Conservation (phyloP, 2,888 invertebrate species). For the Sphaerophoria taeniata region DNA sequence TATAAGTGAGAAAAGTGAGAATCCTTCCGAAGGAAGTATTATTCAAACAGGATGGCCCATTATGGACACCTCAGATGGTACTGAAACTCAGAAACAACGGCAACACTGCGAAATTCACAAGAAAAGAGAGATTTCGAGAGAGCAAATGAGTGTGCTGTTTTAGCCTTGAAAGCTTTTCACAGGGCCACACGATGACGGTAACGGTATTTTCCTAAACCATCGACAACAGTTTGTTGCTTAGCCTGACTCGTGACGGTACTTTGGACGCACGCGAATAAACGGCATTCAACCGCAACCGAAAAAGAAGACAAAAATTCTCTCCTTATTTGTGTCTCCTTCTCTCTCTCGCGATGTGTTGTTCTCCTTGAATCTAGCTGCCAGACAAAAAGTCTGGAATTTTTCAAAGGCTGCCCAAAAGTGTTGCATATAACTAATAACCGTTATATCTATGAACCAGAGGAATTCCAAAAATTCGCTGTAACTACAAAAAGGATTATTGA, state of each 20-base stretch:
- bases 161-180: slow-evolving; percentile 61
- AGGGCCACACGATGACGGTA: slow-evolving; percentile 42
- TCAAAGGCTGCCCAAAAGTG: slow-evolving; percentile 18
- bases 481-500: not conserved
- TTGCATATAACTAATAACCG: slow-evolving; percentile 6
- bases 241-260: slow-evolving; percentile 79
- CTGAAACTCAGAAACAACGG: slow-evolving; percentile 14
- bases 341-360: not conserved
- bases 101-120: slow-evolving; percentile 41
- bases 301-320: slow-evolving; percentile 3
- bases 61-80: not conserved
- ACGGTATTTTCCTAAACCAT: slow-evolving; percentile 62
- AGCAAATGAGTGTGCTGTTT: slow-evolving; percentile 5
- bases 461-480: slow-evolving; percentile 18
- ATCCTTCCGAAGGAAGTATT: not conserved
- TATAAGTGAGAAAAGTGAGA: slow-evolving; percentile 1
- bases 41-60: not conserved
- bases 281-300: slow-evolving; percentile 7
- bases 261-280: slow-evolving; percentile 39
- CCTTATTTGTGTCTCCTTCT: slow-evolving; percentile 3
- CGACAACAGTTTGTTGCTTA: slow-evolving; percentile 83
- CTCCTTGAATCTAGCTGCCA: slow-evolving; percentile 13
- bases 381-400: slow-evolving; percentile 38
- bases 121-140: not conserved
- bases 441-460: not conserved